Evolutionary conservation across 2,113 vertebrate genomes (phyloP), one percentile per base, ranked within the genome.

Genomic region (Muscicapa adusta): DNA sequence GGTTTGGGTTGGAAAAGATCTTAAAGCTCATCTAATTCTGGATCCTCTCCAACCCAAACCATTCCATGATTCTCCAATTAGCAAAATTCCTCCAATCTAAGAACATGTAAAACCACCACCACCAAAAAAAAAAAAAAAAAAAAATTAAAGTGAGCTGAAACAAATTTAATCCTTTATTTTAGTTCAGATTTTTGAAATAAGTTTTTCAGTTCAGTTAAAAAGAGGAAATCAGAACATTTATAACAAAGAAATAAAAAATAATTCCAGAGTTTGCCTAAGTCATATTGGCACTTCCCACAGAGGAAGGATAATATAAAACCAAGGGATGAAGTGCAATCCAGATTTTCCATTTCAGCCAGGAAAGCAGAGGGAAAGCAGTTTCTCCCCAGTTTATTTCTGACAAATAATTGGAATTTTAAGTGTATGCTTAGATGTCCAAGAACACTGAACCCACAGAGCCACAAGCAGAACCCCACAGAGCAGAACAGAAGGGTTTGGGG

Each of bases 41-140:
- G 72, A 60, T 53, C 12, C 2, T 23, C 43, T 66, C 33, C 51
- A 58, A 20, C 26, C 14, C 36, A 24, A 80, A 81, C 7, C 10
- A 43, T 16, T 13, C 58, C 0, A 0, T 3, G 31, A 13, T 23
- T 57, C 33, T 80, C 12, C 12, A 14, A 48, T 33, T 2, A 43
- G 28, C 6, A 72, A 67, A 25, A 5, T 12, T 58, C 24, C 47
- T 68, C 28, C 34, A 14, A 45, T 28, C 42, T 16, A 48, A 73
- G 63, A 60, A 14, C 22, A 17, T 0, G 0, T 12, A 51, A 79
- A 83, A 10, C 4, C 12, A 75, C 25, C 5, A 24, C 23, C 8
- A 8, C n/a, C n/a, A 14, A 72, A 14, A 7, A 5, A 45, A 6
- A 2, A 7, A 45, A n/a, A 14, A 72, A 14, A 7, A 5, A 45